These are phyloP conservation scores for Phocoena sinus DNA, from an alignment of 2,113 vertebrate species.

Conservation along the genomic window DNA sequence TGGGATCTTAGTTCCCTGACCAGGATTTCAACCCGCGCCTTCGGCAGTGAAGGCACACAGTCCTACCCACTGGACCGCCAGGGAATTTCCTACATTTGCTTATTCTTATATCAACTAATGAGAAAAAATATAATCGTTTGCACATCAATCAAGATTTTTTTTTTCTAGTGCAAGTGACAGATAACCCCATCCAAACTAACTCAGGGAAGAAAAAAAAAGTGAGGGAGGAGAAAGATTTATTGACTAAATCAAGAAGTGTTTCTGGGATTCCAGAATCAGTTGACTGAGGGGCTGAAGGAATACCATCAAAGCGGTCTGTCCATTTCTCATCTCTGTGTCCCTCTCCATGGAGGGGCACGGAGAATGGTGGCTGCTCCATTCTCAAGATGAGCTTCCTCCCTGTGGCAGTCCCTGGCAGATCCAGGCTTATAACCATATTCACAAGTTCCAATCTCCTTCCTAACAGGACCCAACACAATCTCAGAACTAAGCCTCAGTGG, in stretches of 20 bases:
- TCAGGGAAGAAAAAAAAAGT: neutral
- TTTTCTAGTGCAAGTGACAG: neutral
- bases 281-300: neutral
- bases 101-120: neutral
- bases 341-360: too few species aligned
- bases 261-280: neutral
- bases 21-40: too few species aligned
- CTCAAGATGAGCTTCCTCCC: neutral
- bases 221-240: neutral
- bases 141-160: neutral
- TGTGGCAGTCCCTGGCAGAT: neutral
- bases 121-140: neutral
- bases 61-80: too few species aligned
- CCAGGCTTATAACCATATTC: neutral
- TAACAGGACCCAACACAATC: neutral
- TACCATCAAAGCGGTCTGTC: neutral
- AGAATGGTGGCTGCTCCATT: rapidly evolving
- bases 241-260: neutral
- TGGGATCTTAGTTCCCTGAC: too few species aligned
- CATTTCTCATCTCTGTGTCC: neutral
- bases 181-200: neutral
- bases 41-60: too few species aligned
- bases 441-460: neutral
- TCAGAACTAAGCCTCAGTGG: neutral
- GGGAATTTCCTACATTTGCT: neutral